Conservation (phyloP, 2,797 vertebrate genomes). For the Sebastes glaucus region DNA sequence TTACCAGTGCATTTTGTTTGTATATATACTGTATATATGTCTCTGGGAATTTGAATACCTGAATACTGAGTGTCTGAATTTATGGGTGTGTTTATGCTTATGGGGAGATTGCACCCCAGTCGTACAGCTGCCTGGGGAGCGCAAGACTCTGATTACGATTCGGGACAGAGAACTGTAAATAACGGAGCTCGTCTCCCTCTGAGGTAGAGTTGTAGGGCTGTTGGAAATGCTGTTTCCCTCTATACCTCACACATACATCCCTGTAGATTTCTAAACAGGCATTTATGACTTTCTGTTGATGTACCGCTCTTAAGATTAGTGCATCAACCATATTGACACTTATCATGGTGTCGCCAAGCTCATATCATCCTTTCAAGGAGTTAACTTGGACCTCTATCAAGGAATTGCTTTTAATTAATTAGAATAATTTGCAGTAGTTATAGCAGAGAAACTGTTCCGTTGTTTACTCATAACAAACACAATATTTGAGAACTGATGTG, state of each 20-base stretch:
- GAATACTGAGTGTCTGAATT: constrained; percentile 74
- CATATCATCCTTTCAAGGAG: constrained; percentile 14
- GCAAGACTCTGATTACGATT: constrained; percentile 81
- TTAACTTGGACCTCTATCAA: neutral
- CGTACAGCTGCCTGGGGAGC: constrained; percentile 66
- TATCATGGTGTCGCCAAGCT: constrained; percentile 8
- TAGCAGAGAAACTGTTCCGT: neutral
- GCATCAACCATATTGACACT: constrained; percentile 51
- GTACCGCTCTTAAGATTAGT: constrained; percentile 58
- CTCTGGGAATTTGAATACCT: constrained; percentile 70
- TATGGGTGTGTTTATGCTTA: constrained; percentile 78
- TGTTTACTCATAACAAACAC: constrained; percentile 16
- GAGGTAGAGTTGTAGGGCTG: constrained; percentile 55
- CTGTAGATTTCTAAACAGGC: constrained; percentile 67
- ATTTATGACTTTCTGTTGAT: constrained; percentile 69
- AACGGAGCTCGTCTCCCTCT: constrained; percentile 64
- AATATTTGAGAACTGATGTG: neutral
- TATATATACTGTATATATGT: constrained; percentile 7
- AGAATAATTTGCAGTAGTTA: neutral
- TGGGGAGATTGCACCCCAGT: constrained; percentile 77
- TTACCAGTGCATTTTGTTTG: constrained; percentile 25
- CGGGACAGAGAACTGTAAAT: constrained; percentile 79
- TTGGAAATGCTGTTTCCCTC: constrained; percentile 55
- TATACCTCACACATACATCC: constrained; percentile 51
- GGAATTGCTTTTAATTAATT: neutral